phyloP scores from a whole-genome alignment of 2,797 vertebrate species.

The Sphaeramia orbicularis region DNA sequence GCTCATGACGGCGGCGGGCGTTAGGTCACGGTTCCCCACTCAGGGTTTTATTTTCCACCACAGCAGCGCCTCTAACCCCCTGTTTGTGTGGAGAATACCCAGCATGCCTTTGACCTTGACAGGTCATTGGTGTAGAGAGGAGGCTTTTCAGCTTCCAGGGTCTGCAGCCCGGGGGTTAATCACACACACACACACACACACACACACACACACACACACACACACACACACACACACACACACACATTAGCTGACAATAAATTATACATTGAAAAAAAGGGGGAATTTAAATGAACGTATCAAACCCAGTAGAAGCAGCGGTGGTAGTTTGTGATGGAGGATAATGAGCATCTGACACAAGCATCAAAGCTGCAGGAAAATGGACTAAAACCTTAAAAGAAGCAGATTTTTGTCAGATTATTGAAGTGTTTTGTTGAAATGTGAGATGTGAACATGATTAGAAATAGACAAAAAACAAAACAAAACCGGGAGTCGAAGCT shows the following conservation, averaged over 20 bases:
- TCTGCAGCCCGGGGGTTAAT: conserved; percentile 58
- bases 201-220: conserved; percentile 3
- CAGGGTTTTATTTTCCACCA: too few species aligned
- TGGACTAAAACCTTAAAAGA: background rate
- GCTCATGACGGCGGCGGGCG: too few species aligned
- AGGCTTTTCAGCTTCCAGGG: conserved; percentile 49
- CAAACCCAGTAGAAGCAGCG: background rate
- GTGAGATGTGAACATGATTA: too few species aligned
- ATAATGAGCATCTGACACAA: conserved; percentile 40
- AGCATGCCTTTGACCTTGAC: conserved; percentile 85
- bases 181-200: conserved; percentile 20
- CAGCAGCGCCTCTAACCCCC: too few species aligned
- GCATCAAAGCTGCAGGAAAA: conserved; percentile 29
- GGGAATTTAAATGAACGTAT: conserved; percentile 52
- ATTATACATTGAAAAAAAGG: conserved; percentile 55
- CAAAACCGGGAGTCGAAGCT: background rate
- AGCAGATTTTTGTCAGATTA: background rate
- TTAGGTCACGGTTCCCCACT: too few species aligned
- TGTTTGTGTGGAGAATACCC: conserved; percentile 72
- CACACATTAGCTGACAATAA: conserved; percentile 46
- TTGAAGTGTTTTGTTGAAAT: background rate
- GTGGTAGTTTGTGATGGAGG: conserved; percentile 24
- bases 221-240: too few species aligned
- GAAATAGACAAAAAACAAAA: background rate
- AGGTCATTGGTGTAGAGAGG: conserved; percentile 72